These are phyloP conservation scores for Argyrosomus japonicus DNA, from an alignment of 2,113 vertebrate genomes.

Conservation along the genomic window DNA sequence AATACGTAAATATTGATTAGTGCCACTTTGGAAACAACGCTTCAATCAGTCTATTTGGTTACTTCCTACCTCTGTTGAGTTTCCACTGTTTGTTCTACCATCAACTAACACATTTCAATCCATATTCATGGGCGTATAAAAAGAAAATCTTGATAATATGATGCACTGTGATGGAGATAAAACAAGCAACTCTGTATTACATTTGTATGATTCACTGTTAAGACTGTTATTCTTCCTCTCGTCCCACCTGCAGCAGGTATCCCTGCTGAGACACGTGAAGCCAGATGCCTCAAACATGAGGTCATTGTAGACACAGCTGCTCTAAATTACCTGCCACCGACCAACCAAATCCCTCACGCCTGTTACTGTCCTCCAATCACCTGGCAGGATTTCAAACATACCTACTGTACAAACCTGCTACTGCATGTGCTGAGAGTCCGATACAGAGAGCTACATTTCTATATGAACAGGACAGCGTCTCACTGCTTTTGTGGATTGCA, in stretches of 20 bases:
- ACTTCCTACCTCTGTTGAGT: not conserved
- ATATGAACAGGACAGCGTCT: not conserved
- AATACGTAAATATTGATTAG: not conserved
- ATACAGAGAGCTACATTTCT: not conserved
- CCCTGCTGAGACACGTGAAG: slow-evolving; percentile 54
- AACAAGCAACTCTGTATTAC: not conserved
- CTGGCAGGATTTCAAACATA: slow-evolving; percentile 38
- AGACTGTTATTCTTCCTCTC: not conserved
- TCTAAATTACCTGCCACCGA: slow-evolving; percentile 48
- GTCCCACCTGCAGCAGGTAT: slow-evolving; percentile 66
- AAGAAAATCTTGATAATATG: not conserved
- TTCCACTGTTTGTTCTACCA: not conserved
- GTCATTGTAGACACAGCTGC: slow-evolving; percentile 71
- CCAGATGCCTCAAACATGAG: slow-evolving; percentile 66
- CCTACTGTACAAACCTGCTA: slow-evolving; percentile 45
- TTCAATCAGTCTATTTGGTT: not conserved
- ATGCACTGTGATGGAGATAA: not conserved
- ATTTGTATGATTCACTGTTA: not conserved
- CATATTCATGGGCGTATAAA: not conserved
- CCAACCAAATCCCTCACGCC: slow-evolving; percentile 19
- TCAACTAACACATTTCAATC: not conserved
- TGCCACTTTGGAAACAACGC: not conserved
- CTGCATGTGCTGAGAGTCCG: slow-evolving; percentile 37
- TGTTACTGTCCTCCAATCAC: slow-evolving; percentile 50
- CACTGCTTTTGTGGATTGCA: slow-evolving; percentile 6